Base-by-base conservation (phyloP, 2,113 vertebrate species). In the Forbesichthys agassizii region DNA sequence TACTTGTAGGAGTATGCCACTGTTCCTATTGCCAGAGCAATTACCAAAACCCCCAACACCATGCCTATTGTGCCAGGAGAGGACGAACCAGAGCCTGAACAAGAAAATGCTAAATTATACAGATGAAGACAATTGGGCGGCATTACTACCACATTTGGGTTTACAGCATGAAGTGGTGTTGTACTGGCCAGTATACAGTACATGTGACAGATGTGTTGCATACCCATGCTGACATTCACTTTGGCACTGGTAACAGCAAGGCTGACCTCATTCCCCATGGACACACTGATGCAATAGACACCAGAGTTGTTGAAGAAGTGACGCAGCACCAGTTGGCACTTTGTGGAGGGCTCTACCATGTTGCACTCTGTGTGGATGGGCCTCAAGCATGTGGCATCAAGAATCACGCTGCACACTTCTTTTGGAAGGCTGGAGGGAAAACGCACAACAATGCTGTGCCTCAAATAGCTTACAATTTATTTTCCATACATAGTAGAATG, bases 271-370 rank as follows among this genome's bases (percentile, higher is more conserved):
- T 96, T 94, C 74, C 95, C 90, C 93, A 98, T 67, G 14, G 96
- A 96, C 81, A 99, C 93, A 48, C 97, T 98, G 82, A 98, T 91
- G 85, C 97, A 98, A 86, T 94, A 98, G 80, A 93, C 81, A 0
- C 96, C 97, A 0, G 94, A 94, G 67, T 90, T 78, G 9, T 94
- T 93, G 86, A 99, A 94, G 73, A 87, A 88, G 81, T 96, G 96
- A 20, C 92, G 91, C 67, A 99, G 78, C 48, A 98, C 90, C 63
- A 98, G 84, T 73, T 94, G 90, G 78, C 96, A 98, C 53, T 92
- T 90, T n/a, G 88, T 80, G 0, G 90, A 91, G 0, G 94, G 93
- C 3, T 83, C 79, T 86, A 95, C 91, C 49, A 88, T 78, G 83
- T 88, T 92, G 81, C 96, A 98, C 3, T 77, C 71, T 0, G 90